Percentiles rank a stretch among this genome's conserved stretches.
These are phyloP conservation scores for Sitta europaea DNA, from an alignment of 2,113 vertebrate species.

Conservation along the genomic window DNA sequence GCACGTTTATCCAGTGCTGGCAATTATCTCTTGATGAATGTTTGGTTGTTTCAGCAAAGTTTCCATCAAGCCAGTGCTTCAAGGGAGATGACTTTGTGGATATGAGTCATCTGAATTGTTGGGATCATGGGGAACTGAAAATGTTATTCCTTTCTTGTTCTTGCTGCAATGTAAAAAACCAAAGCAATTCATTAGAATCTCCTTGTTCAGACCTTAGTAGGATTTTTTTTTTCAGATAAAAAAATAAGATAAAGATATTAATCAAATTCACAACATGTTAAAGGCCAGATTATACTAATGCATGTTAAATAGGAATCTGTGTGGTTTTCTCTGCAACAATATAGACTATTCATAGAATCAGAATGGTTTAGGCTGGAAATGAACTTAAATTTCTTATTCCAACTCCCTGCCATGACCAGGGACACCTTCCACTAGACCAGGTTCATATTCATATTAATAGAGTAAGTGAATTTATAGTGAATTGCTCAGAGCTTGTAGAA, in stretches of 20 bases:
- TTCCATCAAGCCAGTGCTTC: not conserved
- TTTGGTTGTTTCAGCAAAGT: not conserved
- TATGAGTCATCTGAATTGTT: not conserved
- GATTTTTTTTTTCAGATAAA: not conserved
- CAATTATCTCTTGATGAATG: slow-evolving; percentile 36
- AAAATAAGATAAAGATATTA: not conserved
- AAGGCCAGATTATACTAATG: not conserved
- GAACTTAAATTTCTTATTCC: not conserved
- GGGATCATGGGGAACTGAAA: not conserved
- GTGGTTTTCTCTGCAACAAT: not conserved
- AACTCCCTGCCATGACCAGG: not conserved
- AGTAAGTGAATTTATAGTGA: not conserved
- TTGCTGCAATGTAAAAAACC: not conserved
- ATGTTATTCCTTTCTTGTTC: not conserved
- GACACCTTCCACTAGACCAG: not conserved
- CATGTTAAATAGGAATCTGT: not conserved
- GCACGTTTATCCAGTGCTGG: not conserved
- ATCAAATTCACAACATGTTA: not conserved
- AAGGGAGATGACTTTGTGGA: not conserved
- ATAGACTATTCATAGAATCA: not conserved
- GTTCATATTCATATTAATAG: not conserved
- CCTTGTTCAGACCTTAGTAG: not conserved
- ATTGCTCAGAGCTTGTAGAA: not conserved
- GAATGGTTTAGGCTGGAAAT: not conserved
- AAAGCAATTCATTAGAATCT: not conserved